Base-by-base conservation (phyloP, 2,113 vertebrate species). In the Pseudopipra pipra region DNA sequence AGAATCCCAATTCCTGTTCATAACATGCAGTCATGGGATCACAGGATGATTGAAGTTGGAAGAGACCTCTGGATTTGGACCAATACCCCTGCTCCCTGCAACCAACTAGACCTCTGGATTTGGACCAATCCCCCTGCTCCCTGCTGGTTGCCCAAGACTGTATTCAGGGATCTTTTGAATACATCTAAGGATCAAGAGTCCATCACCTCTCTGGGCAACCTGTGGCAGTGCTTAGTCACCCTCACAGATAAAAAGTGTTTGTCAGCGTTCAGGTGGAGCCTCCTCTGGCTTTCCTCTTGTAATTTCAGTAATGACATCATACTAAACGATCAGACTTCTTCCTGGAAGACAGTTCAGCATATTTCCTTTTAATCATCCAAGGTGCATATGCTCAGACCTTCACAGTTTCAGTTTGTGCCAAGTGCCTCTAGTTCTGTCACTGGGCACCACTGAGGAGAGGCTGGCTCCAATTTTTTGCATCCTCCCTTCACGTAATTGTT, bases 111-210 rank as follows among this genome's bases (percentile, higher is more conserved):
- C 5, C 6, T 77, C 63, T 37, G 73, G 43, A 43, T 9, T 18
- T 41, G 11, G 20, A 52, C 11, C 17, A 76, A 41, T 2, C 1
- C 8, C 6, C 4, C 17, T 65, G 24, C 37, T 77, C 37, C 44
- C 24, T 51, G 14, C 24, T 9, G 0, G 0, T 41, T 46, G 24
- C 12, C n/a, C 28, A 54, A 39, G 44, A 31, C 30, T 5, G 3
- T 5, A 2, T 52, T 22, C 63, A 71, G 56, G 51, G 0, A 3
- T 11, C 12, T 76, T 87, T 46, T 77, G 35, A 52, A 11, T 51
- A 52, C 11, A 5, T 21, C 25, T 24, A 76, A 39, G 20, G 18
- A 24, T 44, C 14, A 13, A 44, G 33, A 87, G 16, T 44, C 31
- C 43, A 56, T 23, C 12, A 25, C 11, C 11, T 33, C 22, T 43